phyloP scores from a whole-genome alignment of 2,113 vertebrate genomes.

The Vidua macroura region DNA sequence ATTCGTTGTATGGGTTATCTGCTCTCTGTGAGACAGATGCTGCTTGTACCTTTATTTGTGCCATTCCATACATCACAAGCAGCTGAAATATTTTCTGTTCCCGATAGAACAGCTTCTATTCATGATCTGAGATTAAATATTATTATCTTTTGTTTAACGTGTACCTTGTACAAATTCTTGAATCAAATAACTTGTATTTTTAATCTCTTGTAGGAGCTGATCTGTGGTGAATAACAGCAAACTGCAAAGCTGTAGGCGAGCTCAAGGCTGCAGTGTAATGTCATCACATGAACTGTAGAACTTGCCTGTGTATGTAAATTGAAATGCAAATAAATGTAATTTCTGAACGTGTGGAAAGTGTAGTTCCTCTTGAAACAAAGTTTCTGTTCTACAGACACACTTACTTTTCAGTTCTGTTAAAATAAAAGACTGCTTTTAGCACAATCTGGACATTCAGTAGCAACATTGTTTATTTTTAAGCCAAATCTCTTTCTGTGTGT shows the following conservation, averaged over 20 bases:
- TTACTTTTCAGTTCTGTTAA: not conserved
- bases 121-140: not conserved
- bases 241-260: slow-evolving; percentile 1
- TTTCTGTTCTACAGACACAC: not conserved
- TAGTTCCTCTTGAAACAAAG: not conserved
- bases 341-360: not conserved
- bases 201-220: slow-evolving; percentile 48
- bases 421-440: not conserved
- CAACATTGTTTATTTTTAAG: not conserved
- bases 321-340: slow-evolving; percentile 64
- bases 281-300: not conserved
- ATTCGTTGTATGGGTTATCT: accelerated
- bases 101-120: not conserved
- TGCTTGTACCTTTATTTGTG: not conserved
- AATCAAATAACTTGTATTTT: not conserved
- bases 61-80: accelerated
- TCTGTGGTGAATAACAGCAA: not conserved
- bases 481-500: not conserved
- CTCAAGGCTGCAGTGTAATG: not conserved
- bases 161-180: not conserved
- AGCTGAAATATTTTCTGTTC: not conserved
- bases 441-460: not conserved
- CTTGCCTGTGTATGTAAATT: not conserved
- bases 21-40: accelerated
- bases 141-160: not conserved